A percentile compares a stretch with the other conserved stretches of the same genome.
phyloP scores from a whole-genome alignment of 2,797 vertebrate species.

The Channallabes apus region DNA sequence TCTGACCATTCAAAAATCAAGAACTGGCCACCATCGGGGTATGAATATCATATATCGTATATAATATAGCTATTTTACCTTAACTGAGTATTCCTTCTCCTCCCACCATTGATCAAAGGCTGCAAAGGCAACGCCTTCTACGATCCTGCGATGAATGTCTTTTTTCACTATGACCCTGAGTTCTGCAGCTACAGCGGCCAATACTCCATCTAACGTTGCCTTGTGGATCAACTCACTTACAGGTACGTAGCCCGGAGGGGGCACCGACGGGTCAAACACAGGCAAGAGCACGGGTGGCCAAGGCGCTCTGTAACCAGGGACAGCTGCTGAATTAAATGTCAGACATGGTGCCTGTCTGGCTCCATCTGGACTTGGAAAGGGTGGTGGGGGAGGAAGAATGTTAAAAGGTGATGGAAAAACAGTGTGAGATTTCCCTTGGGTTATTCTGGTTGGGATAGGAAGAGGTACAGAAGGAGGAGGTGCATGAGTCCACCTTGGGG shows the following conservation, averaged over 20 bases:
- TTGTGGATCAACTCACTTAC: conserved; percentile 81
- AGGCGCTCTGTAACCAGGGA: conserved; percentile 69
- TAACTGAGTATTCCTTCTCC: conserved; percentile 83
- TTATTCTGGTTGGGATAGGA: conserved; percentile 84
- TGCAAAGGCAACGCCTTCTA: conserved; percentile 90
- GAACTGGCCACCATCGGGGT: background rate
- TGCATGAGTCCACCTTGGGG: conserved; percentile 71
- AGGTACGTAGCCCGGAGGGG: conserved; percentile 80
- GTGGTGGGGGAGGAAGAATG: conserved; percentile 48
- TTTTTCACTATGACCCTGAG: conserved; percentile 90
- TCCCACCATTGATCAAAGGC: conserved; percentile 95
- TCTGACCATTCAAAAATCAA: background rate
- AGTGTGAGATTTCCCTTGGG: conserved; percentile 74
- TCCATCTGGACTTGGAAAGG: conserved; percentile 66
- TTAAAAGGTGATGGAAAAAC: conserved; percentile 69
- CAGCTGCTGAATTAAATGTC: conserved; percentile 29
- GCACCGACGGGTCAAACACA: conserved; percentile 86
- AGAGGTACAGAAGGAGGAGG: conserved; percentile 68
- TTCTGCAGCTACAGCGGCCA: conserved; percentile 84
- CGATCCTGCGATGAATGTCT: conserved; percentile 90
- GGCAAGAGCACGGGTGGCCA: conserved; percentile 79
- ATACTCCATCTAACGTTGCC: conserved; percentile 84
- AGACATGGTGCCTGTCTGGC: conserved; percentile 7
- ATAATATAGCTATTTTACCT: conserved; percentile 71
- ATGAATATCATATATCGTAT: background rate